A percentile compares a stretch with the other conserved stretches of the same genome.
phyloP scores from a whole-genome alignment of 2,113 vertebrate genomes.

The Podarcis cretensis region DNA sequence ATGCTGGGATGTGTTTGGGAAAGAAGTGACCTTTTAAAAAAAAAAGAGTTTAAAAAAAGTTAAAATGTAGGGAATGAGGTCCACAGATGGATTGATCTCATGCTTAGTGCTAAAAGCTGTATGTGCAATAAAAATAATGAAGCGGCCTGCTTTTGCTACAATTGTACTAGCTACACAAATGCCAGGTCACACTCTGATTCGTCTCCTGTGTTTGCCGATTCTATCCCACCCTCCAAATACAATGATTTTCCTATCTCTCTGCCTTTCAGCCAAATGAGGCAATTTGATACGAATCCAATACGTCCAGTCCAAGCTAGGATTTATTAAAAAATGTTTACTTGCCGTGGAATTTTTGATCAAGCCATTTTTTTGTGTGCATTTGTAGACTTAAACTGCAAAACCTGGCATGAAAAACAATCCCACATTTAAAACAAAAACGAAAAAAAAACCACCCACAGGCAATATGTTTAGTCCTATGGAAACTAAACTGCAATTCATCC shows the following conservation, averaged over 20 bases:
- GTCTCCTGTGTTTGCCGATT: not conserved
- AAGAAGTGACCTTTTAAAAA: constrained; percentile 19
- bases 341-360: not conserved
- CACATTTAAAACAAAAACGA: not conserved
- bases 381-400: not conserved
- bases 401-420: constrained; percentile 7
- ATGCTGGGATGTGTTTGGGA: not conserved
- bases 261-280: constrained; percentile 21
- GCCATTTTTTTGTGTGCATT: not conserved
- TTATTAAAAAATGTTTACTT: not conserved
- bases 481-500: not conserved
- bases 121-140: constrained; percentile 10
- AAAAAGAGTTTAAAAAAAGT: constrained; percentile 23
- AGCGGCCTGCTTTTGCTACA: not conserved
- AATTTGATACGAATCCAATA: constrained; percentile 19
- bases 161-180: not conserved
- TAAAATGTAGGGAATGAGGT: constrained; percentile 1
- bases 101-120: not conserved
- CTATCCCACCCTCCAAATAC: not conserved
- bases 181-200: not conserved
- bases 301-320: not conserved
- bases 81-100: not conserved
- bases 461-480: not conserved
- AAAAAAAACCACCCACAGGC: not conserved
- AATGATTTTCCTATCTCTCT: not conserved